These are phyloP conservation scores for Oryzias celebensis DNA, from an alignment of 2,113 vertebrate species.

Conservation along the genomic window DNA sequence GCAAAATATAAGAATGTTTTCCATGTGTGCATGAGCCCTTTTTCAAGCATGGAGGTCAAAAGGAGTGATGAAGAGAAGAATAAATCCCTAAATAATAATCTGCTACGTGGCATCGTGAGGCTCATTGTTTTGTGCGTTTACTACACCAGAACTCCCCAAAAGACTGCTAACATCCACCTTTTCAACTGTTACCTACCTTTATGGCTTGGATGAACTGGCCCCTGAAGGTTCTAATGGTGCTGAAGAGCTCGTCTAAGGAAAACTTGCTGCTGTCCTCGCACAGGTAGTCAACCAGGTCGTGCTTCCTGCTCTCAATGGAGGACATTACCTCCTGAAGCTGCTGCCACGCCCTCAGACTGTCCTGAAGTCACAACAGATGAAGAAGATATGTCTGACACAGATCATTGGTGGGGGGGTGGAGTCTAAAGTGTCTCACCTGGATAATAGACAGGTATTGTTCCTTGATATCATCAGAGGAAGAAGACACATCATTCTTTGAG, in stretches of 20 bases:
- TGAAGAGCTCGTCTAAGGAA: slow-evolving; percentile 84
- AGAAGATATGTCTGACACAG: neutral
- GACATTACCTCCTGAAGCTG: slow-evolving; percentile 78
- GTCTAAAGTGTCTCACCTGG: slow-evolving; percentile 11
- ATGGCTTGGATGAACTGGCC: slow-evolving; percentile 82
- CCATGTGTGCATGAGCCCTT: too few relatives aligned
- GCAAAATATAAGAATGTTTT: too few relatives aligned
- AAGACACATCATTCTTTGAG: slow-evolving; percentile 67
- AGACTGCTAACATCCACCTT: neutral
- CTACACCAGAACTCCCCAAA: neutral
- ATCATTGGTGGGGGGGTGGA: neutral
- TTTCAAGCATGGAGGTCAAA: too few relatives aligned
- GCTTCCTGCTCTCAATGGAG: slow-evolving; percentile 76
- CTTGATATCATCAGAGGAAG: slow-evolving; percentile 71
- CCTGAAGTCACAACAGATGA: slow-evolving; percentile 61
- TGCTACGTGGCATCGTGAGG: too few relatives aligned
- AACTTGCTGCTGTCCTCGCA: slow-evolving; percentile 85
- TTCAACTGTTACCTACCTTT: slow-evolving; percentile 76
- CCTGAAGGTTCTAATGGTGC: slow-evolving; percentile 86
- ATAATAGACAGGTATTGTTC: slow-evolving; percentile 73
- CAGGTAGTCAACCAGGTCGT: slow-evolving; percentile 83
- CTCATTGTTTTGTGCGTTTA: too few relatives aligned
- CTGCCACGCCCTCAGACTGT: slow-evolving; percentile 71
- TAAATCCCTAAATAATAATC: too few relatives aligned
- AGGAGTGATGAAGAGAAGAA: too few relatives aligned